These are phyloP conservation scores for Peribatodes rhomboidaria DNA, from an alignment of 2,888 invertebrate species.

Conservation along the genomic window DNA sequence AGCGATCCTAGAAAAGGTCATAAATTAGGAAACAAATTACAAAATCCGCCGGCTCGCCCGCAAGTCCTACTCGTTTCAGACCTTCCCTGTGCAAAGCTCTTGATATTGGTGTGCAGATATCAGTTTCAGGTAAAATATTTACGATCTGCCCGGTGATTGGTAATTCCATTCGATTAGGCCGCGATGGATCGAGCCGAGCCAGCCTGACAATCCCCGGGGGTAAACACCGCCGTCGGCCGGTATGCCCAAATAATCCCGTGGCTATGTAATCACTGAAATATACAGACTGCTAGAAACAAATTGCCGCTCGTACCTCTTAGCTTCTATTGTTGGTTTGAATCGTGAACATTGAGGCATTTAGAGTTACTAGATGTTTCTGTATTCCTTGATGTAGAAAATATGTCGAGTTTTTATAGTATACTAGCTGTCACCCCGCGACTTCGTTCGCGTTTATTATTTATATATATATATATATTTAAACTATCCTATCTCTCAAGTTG, in stretches of 20 bases:
- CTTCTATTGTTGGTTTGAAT: not conserved
- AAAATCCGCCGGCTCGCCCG: not conserved
- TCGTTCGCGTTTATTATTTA: too few species aligned
- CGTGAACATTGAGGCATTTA: not conserved
- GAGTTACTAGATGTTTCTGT: too few species aligned
- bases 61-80: not conserved
- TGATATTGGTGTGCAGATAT: conserved; percentile 9
- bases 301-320: conserved; percentile 9
- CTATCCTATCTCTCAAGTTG: too few species aligned
- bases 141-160: conserved; percentile 14
- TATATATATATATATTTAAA: too few species aligned
- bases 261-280: conserved; percentile 33
- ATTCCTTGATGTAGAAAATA: too few species aligned
- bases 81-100: not conserved
- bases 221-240: conserved; percentile 25
- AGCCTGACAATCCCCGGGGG: conserved; percentile 32
- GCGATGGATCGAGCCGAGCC: conserved; percentile 26
- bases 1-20: too few species aligned
- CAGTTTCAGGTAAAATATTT: conserved; percentile 15
- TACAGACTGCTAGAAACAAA: conserved; percentile 15
- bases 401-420: too few species aligned
- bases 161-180: conserved; percentile 36
- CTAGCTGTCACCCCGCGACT: too few species aligned
- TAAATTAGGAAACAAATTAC: too few species aligned
- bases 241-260: conserved; percentile 34